Evolutionary conservation across 2,888 invertebrate species (phyloP).

Genomic region (Drosophila helvetica): DNA sequence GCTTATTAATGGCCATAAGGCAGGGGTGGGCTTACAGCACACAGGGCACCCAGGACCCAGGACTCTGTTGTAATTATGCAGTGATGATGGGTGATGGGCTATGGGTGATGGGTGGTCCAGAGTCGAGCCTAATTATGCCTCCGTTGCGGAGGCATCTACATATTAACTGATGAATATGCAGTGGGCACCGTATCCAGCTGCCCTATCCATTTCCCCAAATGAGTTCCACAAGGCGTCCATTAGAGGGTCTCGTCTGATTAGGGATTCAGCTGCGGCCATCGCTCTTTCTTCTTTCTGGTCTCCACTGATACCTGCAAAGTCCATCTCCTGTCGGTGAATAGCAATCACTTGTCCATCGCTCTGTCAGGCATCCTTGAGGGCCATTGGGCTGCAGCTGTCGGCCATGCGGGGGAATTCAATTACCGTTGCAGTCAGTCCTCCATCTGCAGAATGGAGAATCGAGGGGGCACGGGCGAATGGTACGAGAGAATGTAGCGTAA

Average conservation of each 20-base stretch:
- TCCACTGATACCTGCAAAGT: neutral
- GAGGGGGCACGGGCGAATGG: neutral
- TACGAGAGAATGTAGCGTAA: neutral
- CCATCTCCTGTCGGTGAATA: neutral
- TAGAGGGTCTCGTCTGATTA: slow-evolving; percentile 6
- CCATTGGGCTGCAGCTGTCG: slow-evolving; percentile 15
- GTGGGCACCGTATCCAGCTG: neutral
- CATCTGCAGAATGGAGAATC: slow-evolving; percentile 1
- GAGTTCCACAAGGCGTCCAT: slow-evolving; percentile 24
- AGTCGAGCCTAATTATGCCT: slow-evolving; percentile 31
- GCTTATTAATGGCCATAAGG: slow-evolving; percentile 58
- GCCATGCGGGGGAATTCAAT: slow-evolving; percentile 29
- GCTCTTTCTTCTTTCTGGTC: neutral
- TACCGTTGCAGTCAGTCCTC: slow-evolving; percentile 31
- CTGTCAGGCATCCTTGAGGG: neutral
- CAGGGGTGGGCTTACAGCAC: slow-evolving; percentile 27
- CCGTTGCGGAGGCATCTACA: neutral
- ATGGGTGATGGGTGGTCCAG: neutral
- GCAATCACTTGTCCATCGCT: slow-evolving; percentile 5
- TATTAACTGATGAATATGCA: slow-evolving; percentile 36
- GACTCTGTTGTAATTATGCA: slow-evolving; percentile 24
- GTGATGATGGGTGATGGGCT: slow-evolving; percentile 5
- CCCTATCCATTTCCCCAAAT: slow-evolving; percentile 16
- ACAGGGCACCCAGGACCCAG: too few relatives aligned
- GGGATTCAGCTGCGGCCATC: neutral